A percentile compares a stretch with the other conserved stretches of the same genome.
phyloP scores from a whole-genome alignment of 2,113 vertebrate species.

The Bombycilla garrulus region DNA sequence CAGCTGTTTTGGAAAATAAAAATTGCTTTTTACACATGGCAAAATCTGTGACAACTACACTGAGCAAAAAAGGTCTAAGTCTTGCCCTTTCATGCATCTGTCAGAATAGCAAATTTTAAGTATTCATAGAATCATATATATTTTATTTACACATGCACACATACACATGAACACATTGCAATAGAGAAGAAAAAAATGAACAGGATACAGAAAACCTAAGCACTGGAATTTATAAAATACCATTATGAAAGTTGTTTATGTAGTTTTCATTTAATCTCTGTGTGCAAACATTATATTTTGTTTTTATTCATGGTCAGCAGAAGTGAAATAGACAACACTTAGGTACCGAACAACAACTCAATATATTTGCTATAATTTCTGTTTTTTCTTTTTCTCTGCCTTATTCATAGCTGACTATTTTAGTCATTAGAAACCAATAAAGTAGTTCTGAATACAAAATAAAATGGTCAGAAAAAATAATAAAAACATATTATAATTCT shows the following conservation, averaged over 20 bases:
- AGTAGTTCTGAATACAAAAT: not conserved
- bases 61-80: not conserved
- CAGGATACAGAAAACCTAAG: not conserved
- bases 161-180: not conserved
- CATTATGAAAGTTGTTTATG: not conserved
- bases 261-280: not conserved
- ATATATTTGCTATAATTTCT: not conserved
- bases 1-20: conserved; percentile 41
- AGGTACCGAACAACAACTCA: not conserved
- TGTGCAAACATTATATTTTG: not conserved
- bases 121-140: not conserved
- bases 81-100: not conserved
- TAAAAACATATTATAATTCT: not conserved
- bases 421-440: not conserved
- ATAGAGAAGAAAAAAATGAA: not conserved
- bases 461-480: not conserved
- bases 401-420: not conserved
- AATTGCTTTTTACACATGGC: conserved; percentile 41
- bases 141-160: not conserved
- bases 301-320: not conserved
- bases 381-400: not conserved
- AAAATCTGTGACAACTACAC: conserved; percentile 35
- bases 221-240: not conserved
- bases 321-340: not conserved
- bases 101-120: not conserved